Conservation (phyloP, 30 jellyfish, hydroid and myxozoan genomes). For the Mastigias papua region DNA sequence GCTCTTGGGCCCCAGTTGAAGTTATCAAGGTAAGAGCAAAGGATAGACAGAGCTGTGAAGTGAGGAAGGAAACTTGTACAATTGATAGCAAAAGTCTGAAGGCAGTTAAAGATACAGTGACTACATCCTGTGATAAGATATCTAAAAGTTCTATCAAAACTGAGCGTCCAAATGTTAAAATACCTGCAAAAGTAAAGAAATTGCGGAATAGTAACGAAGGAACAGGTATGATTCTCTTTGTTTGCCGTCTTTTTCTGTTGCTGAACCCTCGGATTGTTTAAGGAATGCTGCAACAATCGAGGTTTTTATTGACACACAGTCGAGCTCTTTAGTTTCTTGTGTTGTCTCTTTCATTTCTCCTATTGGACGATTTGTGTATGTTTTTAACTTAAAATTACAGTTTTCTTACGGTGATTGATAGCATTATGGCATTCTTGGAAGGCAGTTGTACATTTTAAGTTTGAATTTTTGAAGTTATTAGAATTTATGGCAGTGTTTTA, state of each 20-base stretch:
- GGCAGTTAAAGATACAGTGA: neutral
- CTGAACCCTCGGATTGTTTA: no score
- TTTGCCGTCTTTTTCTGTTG: neutral
- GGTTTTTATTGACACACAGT: no score
- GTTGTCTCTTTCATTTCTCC: no score
- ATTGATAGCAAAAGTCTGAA: neutral
- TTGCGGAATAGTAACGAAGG: neutral
- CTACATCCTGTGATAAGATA: neutral
- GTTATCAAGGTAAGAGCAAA: neutral
- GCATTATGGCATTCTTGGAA: no score
- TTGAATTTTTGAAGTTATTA: no score
- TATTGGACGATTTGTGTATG: no score
- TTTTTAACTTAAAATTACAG: no score
- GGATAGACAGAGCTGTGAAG: neutral
- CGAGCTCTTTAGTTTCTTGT: no score
- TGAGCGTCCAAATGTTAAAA: neutral
- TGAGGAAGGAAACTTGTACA: neutral
- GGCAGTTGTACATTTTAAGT: no score
- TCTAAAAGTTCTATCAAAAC: neutral
- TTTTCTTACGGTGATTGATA: no score
- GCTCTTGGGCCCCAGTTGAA: constrained; percentile 57
- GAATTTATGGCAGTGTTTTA: no score
- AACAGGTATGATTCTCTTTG: neutral
- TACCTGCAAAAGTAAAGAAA: neutral
- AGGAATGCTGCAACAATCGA: no score